Evolutionary conservation across 2,888 invertebrate genomes (phyloP).

Genomic region (Troilus luridus): DNA sequence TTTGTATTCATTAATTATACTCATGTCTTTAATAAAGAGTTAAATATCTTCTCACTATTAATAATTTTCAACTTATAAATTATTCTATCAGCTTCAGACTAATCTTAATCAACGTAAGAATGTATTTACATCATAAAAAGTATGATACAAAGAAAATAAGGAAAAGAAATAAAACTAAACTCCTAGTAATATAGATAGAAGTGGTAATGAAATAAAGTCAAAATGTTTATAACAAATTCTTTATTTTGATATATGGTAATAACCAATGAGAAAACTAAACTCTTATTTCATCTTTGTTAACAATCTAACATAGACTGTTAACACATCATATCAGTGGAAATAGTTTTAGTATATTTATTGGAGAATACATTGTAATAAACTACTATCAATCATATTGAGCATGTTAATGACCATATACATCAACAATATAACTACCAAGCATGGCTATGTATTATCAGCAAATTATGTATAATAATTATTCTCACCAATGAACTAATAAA

Average conservation of each 20-base stretch:
- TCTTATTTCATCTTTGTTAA: conserved; percentile 28
- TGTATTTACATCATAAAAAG: background rate
- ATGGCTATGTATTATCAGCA: conserved; percentile 13
- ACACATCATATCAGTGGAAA: conserved; percentile 1
- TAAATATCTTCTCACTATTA: too few species aligned
- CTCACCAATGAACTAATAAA: background rate
- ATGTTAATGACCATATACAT: conserved; percentile 2
- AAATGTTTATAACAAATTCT: conserved; percentile 42
- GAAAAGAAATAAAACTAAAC: background rate
- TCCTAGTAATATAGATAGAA: background rate
- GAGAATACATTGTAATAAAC: conserved; percentile 27
- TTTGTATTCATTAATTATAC: too few species aligned
- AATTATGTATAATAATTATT: conserved; percentile 15
- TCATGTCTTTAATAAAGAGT: too few species aligned
- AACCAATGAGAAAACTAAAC: conserved; percentile 24
- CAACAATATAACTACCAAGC: background rate
- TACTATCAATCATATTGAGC: conserved; percentile 40
- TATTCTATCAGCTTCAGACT: background rate
- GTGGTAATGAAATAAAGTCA: background rate
- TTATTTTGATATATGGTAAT: conserved; percentile 38
- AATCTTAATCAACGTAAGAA: background rate
- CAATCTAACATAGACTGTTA: conserved; percentile 46
- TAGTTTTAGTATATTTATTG: conserved; percentile 46
- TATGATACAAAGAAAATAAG: background rate
- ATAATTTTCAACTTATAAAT: background rate